Base-by-base conservation (phyloP, 2,797 vertebrate genomes). In the Morelia viridis region DNA sequence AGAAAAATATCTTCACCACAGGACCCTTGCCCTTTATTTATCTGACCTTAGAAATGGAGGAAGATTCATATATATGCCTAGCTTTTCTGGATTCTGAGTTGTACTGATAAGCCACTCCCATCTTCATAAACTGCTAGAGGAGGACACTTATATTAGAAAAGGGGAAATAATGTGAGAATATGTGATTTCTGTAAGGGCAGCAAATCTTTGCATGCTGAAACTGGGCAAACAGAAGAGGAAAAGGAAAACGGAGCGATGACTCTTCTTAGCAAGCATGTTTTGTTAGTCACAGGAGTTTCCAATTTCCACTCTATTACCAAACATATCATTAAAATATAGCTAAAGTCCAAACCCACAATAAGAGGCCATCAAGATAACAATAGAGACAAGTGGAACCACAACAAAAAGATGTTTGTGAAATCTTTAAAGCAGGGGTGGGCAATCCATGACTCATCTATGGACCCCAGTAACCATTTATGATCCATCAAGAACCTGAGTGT, bases 361-460 rank as follows among this genome's bases (percentile, higher is more conserved):
- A 86, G 28, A 9, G n/a, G 10, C 7, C 53, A 26, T 1, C 17
- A 10, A 11, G 87, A 62, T 89, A 80, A 92, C 65, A 83, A 28
- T 71, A 53, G 41, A 8, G 22, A 50, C 24, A 90, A 56, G 26
- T 13, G 5, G 1, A 86, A 86, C 3, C 17, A 58, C 15, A 62
- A 41, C 0, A 93, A 60, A 71, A 93, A 93, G 15, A 3, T 94
- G 94, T 13, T 91, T 80, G 84, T 94, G 88, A 50, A 89, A 94
- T 91, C 64, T 90, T 84, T 92, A 90, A 90, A 92, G 94, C 94
- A 94, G 92, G 94, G 84, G 90, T 91, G 62, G 53, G 87, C 84
- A 92, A 92, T 61, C 93, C 90, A 92, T 41, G 41, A 41, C 41
- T 41, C 41, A 41, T 41, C 41, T 41, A 41, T 41, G 41, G 41